A percentile compares a stretch with the other conserved stretches of the same genome.
Conservation (phyloP, 2,113 vertebrate genomes). For the Dissostichus mawsoni region DNA sequence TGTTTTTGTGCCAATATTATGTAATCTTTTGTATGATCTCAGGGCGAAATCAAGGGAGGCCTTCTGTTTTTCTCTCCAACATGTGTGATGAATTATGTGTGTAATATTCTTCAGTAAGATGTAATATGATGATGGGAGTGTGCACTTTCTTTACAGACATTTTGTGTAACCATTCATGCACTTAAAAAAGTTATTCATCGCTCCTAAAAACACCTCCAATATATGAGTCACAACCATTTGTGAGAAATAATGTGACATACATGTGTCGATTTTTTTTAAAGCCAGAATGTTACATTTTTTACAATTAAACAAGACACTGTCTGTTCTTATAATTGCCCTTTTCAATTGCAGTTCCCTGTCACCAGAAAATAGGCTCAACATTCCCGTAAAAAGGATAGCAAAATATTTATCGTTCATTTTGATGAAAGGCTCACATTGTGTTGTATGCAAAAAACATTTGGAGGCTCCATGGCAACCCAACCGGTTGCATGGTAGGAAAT, state of each 20-base stretch:
- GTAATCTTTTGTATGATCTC: conserved; percentile 48
- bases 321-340: conserved; percentile 1
- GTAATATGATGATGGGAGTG: conserved; percentile 36
- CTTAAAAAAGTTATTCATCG: background rate
- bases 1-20: conserved; percentile 38
- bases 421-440: conserved; percentile 59
- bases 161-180: conserved; percentile 11
- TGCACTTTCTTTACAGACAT: conserved; percentile 22
- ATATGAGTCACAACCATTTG: conserved; percentile 36
- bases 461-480: conserved; percentile 58
- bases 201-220: conserved; percentile 1
- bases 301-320: conserved; percentile 22
- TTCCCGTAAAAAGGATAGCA: conserved; percentile 16
- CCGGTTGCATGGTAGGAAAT: conserved; percentile 63
- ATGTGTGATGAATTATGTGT: conserved; percentile 57
- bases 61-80: conserved; percentile 44
- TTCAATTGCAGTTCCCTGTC: background rate
- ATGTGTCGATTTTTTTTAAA: background rate
- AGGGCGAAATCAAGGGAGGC: conserved; percentile 42
- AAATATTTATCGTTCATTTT: conserved; percentile 13
- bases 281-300: conserved; percentile 26
- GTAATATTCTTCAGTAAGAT: conserved; percentile 37
- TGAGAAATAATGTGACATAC: background rate
- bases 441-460: conserved; percentile 41
- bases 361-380: conserved; percentile 4